Conservation (phyloP, 2,113 vertebrate genomes). For the Nothocercus julius region DNA sequence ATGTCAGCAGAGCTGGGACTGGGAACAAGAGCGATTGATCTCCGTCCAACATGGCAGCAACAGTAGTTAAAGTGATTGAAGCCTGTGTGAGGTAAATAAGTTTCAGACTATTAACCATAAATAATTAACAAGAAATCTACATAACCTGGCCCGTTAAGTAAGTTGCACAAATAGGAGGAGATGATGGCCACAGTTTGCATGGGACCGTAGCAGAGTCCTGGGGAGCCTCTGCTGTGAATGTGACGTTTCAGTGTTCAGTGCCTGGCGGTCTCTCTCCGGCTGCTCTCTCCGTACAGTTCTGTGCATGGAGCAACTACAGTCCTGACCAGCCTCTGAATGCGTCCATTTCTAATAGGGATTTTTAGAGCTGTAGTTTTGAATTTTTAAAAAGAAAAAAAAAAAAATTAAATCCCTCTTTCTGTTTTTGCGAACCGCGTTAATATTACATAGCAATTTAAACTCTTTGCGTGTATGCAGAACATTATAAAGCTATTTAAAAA, state of each 20-base stretch:
- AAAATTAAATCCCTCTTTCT: background rate
- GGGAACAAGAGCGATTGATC: background rate
- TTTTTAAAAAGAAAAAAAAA: background rate
- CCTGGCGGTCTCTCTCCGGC: background rate
- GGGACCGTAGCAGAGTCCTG: background rate
- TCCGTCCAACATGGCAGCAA: background rate
- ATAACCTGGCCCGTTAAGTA: background rate
- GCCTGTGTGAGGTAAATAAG: background rate
- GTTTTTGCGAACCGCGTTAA: background rate
- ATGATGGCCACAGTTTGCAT: background rate
- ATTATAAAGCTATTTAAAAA: background rate
- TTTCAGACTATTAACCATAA: background rate
- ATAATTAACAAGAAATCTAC: background rate
- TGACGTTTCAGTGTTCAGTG: background rate
- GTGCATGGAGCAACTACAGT: background rate
- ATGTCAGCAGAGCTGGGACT: background rate
- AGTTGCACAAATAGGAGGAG: background rate
- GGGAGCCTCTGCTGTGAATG: background rate
- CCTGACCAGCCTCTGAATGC: background rate
- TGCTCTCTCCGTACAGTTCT: background rate
- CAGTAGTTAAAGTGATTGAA: background rate
- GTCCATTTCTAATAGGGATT: background rate
- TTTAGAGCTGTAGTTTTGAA: background rate
- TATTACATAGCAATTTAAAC: slow-evolving; percentile 17
- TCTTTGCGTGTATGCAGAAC: background rate